Base-by-base conservation (phyloP, 1,140 invertebrate genomes). In the Arion vulgaris region DNA sequence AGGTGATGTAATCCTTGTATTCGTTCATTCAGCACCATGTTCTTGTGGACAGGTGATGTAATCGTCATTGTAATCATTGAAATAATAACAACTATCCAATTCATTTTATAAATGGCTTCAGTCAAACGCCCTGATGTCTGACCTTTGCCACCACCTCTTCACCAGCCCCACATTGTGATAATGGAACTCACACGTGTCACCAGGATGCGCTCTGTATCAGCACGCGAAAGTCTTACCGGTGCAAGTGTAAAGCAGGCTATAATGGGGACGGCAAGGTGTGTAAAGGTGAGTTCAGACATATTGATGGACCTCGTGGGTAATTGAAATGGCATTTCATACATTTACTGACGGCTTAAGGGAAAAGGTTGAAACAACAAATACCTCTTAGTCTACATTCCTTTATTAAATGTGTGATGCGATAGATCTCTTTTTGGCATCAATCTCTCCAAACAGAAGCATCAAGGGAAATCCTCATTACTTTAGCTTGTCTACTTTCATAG, bases 181-280 rank as follows among this genome's bases (percentile, higher is more conserved):
- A 82, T 32, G 89, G 87, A 32, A 88, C 84, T 11, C 88, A 89
- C 71, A 85, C 86, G 13, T 91, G 90, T 73, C 86, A 90, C 81
- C 84, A 85, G 72, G 87, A 91, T 78, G 90, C 90, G 2, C 82
- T 87, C 9, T 91, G 90, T 83, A 82, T 89, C 36, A 88, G 86
- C 77, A 87, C 88, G 0, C 86, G 90, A 28, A 82, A 85, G 77
- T 82, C 88, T 66, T 89, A 88, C 84, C 81, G 83, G 62, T 89
- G 92, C 85, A 87, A 87, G 73, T 91, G 89, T 82, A 92, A 92
- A 73, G 84, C 87, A 13, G 92, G 92, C 28, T 91, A 96, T 93
- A 97, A 97, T 90, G 96, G 91, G n/a, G 93, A 92, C 83, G 93
- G 93, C 17, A 93, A 92, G 68, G 85, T 91, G 68, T 93, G 93